Evolutionary conservation across 1,140 invertebrate genomes (phyloP), one percentile per base, ranked within the genome.

Genomic region (Caenorhabditis remanei): DNA sequence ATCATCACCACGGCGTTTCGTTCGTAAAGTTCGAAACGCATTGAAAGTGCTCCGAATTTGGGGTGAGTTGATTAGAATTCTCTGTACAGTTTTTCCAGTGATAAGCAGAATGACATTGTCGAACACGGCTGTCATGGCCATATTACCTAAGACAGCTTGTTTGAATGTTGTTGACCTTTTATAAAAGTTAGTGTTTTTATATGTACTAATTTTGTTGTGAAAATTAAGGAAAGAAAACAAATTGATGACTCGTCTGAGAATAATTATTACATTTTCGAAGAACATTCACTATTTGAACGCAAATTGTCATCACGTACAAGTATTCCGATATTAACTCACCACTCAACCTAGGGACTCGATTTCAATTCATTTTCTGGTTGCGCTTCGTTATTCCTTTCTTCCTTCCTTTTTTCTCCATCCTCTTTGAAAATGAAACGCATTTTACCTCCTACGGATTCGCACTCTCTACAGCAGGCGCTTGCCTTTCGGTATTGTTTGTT

Each of bases 401-500:
- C 32, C 41, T 79, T 63, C 14, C 61, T 63, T 63, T 24, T 32
- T 63, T 24, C 71, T 50, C 53, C 41, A 53, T 50, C 46, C 46
- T 67, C 16, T 53, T 79, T 79, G 43, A 24, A 79, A 79, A 24
- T 8, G 46, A 53, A 53, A 53, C 7, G 71, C 71, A 40, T 79
- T 63, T 75, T 79, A 79, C 71, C 71, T 79, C 71, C 53, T 79
- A 21, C 46, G n/a, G 11, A 79, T 79, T 50, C 71, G 21, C 71
- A 79, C 71, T 79, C 46, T 50, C 41, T 8, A 13, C 8, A 19
- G 9, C 21, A 14, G 19, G 41, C 67, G 67, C 67, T 75, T 67
- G 41, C 46, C 46, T 79, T 79, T 79, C 46, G 71, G 71, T 79
- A 79, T 79, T 79, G 71, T 79, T 79, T 79, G 71, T 79, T 50